These are phyloP conservation scores for Phainopepla nitens DNA, from an alignment of 2,113 vertebrate genomes.

Conservation along the genomic window DNA sequence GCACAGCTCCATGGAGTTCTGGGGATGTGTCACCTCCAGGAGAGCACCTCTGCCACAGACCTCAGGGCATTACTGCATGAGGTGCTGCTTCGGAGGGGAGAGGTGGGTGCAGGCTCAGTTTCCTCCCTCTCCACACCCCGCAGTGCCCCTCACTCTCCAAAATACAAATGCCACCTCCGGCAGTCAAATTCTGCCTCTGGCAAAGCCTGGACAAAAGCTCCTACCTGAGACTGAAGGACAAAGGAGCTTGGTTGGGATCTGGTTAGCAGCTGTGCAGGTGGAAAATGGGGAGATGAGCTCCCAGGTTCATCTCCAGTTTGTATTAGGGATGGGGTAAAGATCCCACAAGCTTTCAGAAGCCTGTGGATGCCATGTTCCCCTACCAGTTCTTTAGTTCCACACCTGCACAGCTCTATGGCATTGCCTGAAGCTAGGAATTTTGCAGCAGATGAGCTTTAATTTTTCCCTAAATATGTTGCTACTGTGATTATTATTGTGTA, in stretches of 20 bases:
- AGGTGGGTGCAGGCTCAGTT: not conserved
- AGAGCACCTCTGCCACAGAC: not conserved
- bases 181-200: not conserved
- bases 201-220: not conserved
- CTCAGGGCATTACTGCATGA: fast-evolving
- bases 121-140: not conserved
- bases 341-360: not conserved
- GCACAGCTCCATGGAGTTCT: fast-evolving
- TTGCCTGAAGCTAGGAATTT: not conserved
- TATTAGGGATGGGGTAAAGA: not conserved
- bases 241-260: not conserved
- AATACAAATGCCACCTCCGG: not conserved
- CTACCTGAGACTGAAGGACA: not conserved
- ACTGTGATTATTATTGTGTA: not conserved
- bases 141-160: not conserved
- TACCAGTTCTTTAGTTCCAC: not conserved
- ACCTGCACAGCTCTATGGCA: not conserved
- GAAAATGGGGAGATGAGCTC: not conserved
- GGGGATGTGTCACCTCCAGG: not conserved
- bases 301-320: not conserved
- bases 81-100: not conserved
- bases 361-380: not conserved
- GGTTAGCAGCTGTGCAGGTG: not conserved
- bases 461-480: not conserved
- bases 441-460: not conserved